Evolutionary conservation across 35 echinoderm and acorn worm genomes (phyloP).

Genomic region (Apostichopus californicus): DNA sequence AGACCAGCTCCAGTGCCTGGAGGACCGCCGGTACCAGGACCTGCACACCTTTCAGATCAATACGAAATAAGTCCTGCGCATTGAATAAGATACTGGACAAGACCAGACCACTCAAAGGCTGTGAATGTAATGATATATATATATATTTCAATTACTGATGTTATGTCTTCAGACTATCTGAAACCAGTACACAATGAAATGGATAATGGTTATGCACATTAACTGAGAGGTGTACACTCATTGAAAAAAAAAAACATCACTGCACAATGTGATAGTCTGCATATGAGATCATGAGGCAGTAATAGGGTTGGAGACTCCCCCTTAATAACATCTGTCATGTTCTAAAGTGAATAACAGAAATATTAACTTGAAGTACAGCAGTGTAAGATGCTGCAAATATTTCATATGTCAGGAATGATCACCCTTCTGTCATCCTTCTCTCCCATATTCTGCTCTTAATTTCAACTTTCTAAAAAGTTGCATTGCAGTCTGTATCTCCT

Average conservation of each 20-base stretch:
- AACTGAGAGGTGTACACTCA: too few species aligned
- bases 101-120: slow-evolving; percentile 92
- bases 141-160: too few species aligned
- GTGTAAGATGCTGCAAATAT: too few species aligned
- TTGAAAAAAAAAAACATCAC: too few species aligned
- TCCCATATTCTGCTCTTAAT: too few species aligned
- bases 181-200: neutral
- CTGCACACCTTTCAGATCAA: slow-evolving; percentile 95
- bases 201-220: neutral
- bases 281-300: neutral
- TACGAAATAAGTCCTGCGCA: slow-evolving; percentile 81
- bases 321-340: too few species aligned
- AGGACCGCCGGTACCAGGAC: slow-evolving; percentile 87
- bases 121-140: neutral
- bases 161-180: neutral
- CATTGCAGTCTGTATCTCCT: too few species aligned
- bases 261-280: neutral
- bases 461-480: too few species aligned
- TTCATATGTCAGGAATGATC: too few species aligned
- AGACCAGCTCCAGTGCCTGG: slow-evolving; percentile 84
- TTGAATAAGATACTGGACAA: slow-evolving; percentile 94
- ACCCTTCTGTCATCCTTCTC: too few species aligned
- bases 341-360: too few species aligned
- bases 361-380: too few species aligned
- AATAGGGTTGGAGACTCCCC: neutral